Base-by-base conservation (phyloP, 2,888 invertebrate species). In the Agapostemon virescens region DNA sequence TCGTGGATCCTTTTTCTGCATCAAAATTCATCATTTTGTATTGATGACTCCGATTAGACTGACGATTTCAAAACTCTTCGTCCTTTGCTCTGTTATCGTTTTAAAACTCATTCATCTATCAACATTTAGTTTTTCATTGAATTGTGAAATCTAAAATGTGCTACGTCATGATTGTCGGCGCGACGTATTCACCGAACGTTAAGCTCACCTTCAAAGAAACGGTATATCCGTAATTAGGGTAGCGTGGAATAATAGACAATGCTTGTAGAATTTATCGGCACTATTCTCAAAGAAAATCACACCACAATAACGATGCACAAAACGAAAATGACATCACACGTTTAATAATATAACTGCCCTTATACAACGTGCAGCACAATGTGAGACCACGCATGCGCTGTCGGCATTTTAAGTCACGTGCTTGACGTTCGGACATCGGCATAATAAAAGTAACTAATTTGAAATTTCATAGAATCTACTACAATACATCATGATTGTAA, bases 11-110 rank as follows among this genome's bases (percentile, higher is more conserved):
- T 66, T 45, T 77, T 69, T 83, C 71, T 81, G 49, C 81, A 66
- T 72, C 69, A 55, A 77, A 81, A 78, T 83, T 64, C 82, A 75
- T 81, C 82, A 74, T 83, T 72, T 78, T 69, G 74, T 78, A 72
- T 74, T 17, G 69, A 82, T 75, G 74, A 81, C 78, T 78, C 74
- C 81, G 68, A 83, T 52, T 69, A 72, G 78, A 72, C 52, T 75
- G 77, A 81, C 61, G 78, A 75, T 75, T 75, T 66, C 69, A 78
- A 74, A 82, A 78, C n/a, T 81, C 77, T 77, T 78, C 74, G 77
- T 78, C 82, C 78, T 74, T 72, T 61, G 70, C 52, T 77, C 77
- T 81, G 77, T 81, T 77, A 79, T 69, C 71, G 70, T 78, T 63
- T 49, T 81, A 81, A 72, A 78, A 81, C 66, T 78, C 69, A 75